These are phyloP conservation scores for Bathynomus jamesi DNA, from an alignment of 1,140 invertebrate genomes.

Conservation along the genomic window DNA sequence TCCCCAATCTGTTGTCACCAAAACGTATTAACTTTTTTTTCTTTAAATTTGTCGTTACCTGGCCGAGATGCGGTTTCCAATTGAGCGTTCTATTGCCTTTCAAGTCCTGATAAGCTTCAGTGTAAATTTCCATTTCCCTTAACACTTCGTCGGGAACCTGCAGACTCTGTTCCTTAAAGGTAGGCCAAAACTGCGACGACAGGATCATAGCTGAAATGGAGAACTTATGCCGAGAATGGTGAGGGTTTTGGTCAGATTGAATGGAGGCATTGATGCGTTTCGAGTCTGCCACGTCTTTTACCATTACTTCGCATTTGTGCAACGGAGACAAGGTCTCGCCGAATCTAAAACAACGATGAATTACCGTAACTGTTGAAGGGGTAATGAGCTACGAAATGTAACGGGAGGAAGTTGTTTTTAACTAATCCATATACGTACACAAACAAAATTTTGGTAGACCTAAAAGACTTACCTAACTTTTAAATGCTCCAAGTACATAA, in stretches of 20 bases:
- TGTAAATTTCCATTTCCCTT: constrained; percentile 74
- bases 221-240: constrained; percentile 44
- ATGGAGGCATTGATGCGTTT: constrained; percentile 75
- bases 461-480: constrained; percentile 58
- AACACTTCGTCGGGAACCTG: constrained; percentile 73
- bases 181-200: constrained; percentile 98
- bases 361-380: background rate
- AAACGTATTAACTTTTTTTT: too few relatives aligned
- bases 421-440: too few relatives aligned
- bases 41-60: too few relatives aligned
- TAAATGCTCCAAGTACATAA: constrained; percentile 87
- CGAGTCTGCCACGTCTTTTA: constrained; percentile 78
- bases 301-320: constrained; percentile 97
- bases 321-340: constrained; percentile 75
- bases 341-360: constrained; percentile 50
- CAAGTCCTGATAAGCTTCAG: constrained; percentile 81
- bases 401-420: too few relatives aligned
- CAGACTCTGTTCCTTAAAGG: constrained; percentile 88
- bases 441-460: too few relatives aligned
- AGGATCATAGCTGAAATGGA: constrained; percentile 75
- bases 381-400: background rate
- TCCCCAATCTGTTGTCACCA: too few relatives aligned
- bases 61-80: constrained; percentile 89
- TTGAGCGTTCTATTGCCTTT: constrained; percentile 84
- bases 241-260: constrained; percentile 50